Conservation (phyloP, 2,888 invertebrate species). For the Hecatera dysodea region DNA sequence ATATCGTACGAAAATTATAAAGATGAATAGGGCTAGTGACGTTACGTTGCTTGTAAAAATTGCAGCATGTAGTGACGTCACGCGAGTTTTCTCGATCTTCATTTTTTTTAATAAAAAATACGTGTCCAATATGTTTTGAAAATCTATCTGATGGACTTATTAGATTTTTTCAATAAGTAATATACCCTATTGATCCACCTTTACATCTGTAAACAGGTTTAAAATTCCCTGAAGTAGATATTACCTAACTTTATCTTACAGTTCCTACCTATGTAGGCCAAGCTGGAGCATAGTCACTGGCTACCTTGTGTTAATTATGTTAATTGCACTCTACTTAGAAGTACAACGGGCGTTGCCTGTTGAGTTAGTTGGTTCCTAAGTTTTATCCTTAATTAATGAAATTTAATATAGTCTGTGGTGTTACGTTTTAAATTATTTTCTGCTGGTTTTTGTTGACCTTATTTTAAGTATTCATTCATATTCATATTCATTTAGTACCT, state of each 20-base stretch:
- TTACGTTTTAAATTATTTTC: neutral
- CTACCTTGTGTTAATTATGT: conserved; percentile 45
- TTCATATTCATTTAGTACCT: no score
- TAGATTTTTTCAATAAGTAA: no score
- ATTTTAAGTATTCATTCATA: no score
- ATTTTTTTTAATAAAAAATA: no score
- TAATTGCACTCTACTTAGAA: conserved; percentile 44
- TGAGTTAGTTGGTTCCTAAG: neutral
- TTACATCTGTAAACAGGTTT: neutral
- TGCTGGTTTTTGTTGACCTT: neutral
- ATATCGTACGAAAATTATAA: no score
- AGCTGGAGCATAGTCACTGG: conserved; percentile 25
- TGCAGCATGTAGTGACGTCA: no score
- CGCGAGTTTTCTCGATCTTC: no score
- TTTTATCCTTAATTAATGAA: conserved; percentile 4
- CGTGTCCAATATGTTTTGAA: no score
- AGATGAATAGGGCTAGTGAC: no score
- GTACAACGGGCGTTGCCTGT: neutral
- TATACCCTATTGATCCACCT: no score
- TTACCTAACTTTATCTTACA: conserved; percentile 49
- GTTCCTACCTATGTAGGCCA: conserved; percentile 25
- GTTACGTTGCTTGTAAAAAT: no score
- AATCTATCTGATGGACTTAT: no score
- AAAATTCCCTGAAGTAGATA: neutral
- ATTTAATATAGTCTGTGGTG: neutral